phyloP scores from a whole-genome alignment of 1,140 invertebrate species.

The Musca vetustissima region DNA sequence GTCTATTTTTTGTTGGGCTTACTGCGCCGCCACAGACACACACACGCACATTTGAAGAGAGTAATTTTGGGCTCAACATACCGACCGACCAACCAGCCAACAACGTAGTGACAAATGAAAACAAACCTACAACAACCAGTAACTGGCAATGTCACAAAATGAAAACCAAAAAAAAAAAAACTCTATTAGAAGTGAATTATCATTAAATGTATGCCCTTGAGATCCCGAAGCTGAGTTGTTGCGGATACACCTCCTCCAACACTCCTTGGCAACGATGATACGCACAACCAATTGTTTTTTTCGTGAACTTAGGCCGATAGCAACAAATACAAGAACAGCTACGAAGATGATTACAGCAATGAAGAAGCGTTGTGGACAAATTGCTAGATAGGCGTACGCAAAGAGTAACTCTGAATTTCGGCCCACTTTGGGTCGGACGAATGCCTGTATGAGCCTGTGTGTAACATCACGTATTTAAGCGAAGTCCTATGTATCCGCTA shows the following conservation, averaged over 20 bases:
- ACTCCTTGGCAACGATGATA: no score
- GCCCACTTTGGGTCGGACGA: no score
- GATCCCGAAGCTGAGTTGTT: not conserved
- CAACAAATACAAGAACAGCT: no score
- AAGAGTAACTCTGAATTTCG: no score
- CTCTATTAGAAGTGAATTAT: not conserved
- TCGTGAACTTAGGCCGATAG: no score
- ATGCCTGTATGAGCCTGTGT: no score
- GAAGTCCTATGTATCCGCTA: not conserved
- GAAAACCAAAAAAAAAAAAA: not conserved
- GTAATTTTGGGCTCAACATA: not conserved
- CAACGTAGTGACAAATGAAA: not conserved
- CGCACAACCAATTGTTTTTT: no score
- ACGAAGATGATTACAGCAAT: not conserved
- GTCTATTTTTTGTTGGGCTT: not conserved
- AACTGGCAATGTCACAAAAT: not conserved
- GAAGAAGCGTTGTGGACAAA: not conserved
- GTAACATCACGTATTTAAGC: not conserved
- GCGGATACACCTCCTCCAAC: no score
- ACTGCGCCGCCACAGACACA: no score
- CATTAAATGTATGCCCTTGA: constrained; percentile 13
- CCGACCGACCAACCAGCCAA: not conserved
- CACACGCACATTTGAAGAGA: not conserved
- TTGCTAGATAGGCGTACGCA: no score
- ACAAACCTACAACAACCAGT: not conserved